Percentiles rank a stretch among this genome's conserved stretches.
Evolutionary conservation across 2,888 invertebrate species (phyloP).

Genomic region (Mystacides longicornis): DNA sequence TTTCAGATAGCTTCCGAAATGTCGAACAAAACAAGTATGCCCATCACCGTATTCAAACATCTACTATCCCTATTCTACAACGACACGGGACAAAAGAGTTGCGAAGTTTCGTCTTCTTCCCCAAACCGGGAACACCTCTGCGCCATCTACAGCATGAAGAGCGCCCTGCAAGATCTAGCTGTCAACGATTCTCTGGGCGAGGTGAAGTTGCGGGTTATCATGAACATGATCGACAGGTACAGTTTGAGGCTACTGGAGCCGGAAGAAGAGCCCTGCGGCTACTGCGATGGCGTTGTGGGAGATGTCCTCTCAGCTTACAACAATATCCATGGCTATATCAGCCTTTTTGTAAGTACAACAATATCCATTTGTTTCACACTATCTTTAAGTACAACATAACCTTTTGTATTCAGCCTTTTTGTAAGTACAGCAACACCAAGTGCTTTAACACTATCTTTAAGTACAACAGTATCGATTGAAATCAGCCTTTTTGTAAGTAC

Average conservation of each 20-base stretch:
- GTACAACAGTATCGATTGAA: too few species aligned
- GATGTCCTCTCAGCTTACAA: slow-evolving; percentile 58
- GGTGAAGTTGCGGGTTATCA: not conserved
- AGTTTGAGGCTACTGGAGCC: not conserved
- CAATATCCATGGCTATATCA: slow-evolving; percentile 73
- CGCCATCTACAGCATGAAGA: too few species aligned
- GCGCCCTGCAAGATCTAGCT: too few species aligned
- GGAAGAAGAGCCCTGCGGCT: slow-evolving; percentile 32
- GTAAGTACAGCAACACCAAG: too few species aligned
- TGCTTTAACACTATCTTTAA: too few species aligned
- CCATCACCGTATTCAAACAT: not conserved
- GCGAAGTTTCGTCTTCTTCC: too few species aligned
- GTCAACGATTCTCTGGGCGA: not conserved
- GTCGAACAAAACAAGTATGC: not conserved
- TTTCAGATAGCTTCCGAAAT: not conserved
- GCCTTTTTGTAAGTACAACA: slow-evolving; percentile 68
- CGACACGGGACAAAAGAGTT: not conserved
- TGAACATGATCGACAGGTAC: slow-evolving; percentile 2
- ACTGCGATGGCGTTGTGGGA: slow-evolving; percentile 54
- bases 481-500: too few species aligned
- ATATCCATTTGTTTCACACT: too few species aligned
- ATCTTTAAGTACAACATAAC: too few species aligned
- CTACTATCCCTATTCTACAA: not conserved
- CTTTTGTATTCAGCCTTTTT: too few species aligned
- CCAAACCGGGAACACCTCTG: too few species aligned